phyloP scores from a whole-genome alignment of 2,113 vertebrate genomes.

The Globicephala melas region DNA sequence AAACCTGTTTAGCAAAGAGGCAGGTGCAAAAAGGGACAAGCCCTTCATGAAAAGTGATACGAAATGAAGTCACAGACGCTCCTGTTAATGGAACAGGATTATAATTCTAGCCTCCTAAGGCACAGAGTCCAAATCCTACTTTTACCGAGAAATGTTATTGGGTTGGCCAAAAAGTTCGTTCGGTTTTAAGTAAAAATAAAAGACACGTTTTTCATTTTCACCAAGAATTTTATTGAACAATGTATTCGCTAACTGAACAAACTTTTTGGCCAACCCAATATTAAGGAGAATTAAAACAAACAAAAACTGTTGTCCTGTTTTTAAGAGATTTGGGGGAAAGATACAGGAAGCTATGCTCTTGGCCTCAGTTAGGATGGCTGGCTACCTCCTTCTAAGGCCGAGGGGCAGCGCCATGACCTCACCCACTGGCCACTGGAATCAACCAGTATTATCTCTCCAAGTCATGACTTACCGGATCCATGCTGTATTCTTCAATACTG shows the following conservation, averaged over 20 bases:
- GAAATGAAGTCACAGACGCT: not conserved
- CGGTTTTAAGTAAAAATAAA: too few species aligned
- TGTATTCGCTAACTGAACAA: too few species aligned
- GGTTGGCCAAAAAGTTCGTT: too few species aligned
- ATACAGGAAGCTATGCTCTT: not conserved
- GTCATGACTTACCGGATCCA: not conserved
- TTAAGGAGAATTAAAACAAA: not conserved
- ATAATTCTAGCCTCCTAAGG: not conserved
- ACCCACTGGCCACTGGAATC: not conserved
- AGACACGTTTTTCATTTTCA: too few species aligned
- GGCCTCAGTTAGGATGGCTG: not conserved
- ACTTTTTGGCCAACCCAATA: too few species aligned
- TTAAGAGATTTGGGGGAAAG: not conserved
- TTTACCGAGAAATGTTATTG: not conserved
- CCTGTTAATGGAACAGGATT: not conserved
- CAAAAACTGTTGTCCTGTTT: not conserved
- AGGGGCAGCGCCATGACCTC: not conserved
- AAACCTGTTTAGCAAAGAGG: slow-evolving; percentile 60
- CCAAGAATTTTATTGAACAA: too few species aligned
- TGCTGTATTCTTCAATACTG: fast-evolving
- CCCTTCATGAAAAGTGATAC: not conserved
- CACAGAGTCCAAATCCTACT: not conserved
- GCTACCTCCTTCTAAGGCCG: not conserved
- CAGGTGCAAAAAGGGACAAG: not conserved
- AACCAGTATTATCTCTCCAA: not conserved